phyloP scores from a whole-genome alignment of 2,113 vertebrate species.

The Alethe castanea region DNA sequence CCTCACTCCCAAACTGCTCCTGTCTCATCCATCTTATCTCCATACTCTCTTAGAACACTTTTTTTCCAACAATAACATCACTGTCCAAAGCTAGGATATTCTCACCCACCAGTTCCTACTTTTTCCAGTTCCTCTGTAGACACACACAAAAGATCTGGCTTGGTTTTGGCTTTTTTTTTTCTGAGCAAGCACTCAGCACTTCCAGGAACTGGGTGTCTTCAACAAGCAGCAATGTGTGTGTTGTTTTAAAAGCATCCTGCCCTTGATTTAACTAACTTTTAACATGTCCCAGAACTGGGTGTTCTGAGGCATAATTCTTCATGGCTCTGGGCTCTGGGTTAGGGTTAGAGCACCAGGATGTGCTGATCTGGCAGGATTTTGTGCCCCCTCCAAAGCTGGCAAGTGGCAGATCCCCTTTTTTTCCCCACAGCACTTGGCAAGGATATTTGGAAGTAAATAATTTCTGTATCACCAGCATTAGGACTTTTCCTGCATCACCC shows the following conservation, averaged over 20 bases:
- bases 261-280: background rate
- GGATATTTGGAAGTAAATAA: background rate
- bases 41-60: background rate
- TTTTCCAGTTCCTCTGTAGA: background rate
- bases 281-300: background rate
- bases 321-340: background rate
- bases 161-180: background rate
- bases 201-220: background rate
- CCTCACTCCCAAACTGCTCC: background rate
- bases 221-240: background rate
- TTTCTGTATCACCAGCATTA: accelerated
- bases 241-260: background rate
- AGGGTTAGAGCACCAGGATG: background rate
- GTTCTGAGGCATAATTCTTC: background rate
- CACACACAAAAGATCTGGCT: background rate
- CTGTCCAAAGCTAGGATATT: background rate
- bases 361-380: background rate
- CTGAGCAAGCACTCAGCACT: background rate
- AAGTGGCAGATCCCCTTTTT: background rate
- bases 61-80: background rate
- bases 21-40: background rate
- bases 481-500: accelerated
- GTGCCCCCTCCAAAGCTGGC: accelerated
- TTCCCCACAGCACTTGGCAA: background rate
- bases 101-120: background rate